Evolutionary conservation across 1,140 invertebrate genomes (phyloP).

Genomic region (Diachasmimorpha longicaudata): DNA sequence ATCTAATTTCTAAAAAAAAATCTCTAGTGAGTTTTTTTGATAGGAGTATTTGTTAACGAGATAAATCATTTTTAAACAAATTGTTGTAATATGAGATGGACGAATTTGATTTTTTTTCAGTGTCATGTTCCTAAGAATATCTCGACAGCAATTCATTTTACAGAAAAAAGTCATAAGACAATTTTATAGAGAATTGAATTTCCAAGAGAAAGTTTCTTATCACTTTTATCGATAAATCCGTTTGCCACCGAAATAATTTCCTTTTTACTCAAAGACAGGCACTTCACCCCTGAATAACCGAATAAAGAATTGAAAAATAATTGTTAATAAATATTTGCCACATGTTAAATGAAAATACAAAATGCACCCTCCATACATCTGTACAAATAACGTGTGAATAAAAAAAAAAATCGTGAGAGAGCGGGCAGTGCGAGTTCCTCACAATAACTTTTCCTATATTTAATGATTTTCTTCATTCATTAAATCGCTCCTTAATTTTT

Average conservation of each 20-base stretch:
- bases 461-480: not conserved
- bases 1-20: too few species aligned
- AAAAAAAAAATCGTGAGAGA: constrained; percentile 45
- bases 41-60: too few species aligned
- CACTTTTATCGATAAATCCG: too few species aligned
- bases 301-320: constrained; percentile 9
- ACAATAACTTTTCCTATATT: constrained; percentile 22
- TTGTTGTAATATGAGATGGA: too few species aligned
- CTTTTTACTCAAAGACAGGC: too few species aligned
- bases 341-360: not conserved
- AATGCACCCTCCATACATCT: constrained; percentile 29
- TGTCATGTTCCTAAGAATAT: not conserved
- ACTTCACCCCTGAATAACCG: too few species aligned
- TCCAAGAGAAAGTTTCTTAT: too few species aligned
- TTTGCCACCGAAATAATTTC: too few species aligned
- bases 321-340: constrained; percentile 6
- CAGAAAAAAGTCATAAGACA: not conserved
- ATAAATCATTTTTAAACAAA: too few species aligned
- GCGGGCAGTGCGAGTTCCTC: constrained; percentile 52
- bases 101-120: too few species aligned
- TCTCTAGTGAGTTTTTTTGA: too few species aligned
- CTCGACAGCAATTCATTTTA: not conserved
- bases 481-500: constrained; percentile 26
- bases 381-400: constrained; percentile 38
- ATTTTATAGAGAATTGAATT: not conserved